Evolutionary conservation across 2,888 invertebrate species (phyloP).

Genomic region (Slavum lentiscoides): DNA sequence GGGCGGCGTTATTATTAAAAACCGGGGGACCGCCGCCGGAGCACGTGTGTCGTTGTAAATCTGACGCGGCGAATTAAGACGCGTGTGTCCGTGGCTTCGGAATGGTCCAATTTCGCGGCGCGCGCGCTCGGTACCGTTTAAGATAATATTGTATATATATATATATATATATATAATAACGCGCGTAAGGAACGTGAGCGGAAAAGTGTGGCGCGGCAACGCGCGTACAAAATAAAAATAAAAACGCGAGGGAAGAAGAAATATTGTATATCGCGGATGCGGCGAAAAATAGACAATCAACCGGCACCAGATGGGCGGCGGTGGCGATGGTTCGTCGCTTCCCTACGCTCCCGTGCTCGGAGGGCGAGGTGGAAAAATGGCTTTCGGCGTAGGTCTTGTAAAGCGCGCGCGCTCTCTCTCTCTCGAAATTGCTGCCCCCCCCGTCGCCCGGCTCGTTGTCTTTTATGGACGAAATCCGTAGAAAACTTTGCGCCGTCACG

Average conservation of each 20-base stretch:
- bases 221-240: not conserved
- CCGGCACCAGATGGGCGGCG: slow-evolving; percentile 41
- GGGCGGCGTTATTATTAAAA: slow-evolving; percentile 27
- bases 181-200: not conserved
- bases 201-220: too few species aligned
- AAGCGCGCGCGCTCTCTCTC: slow-evolving; percentile 1
- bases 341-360: not conserved
- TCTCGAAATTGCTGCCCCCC: slow-evolving; percentile 10
- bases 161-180: too few species aligned
- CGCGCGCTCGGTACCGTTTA: not conserved
- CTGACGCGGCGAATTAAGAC: slow-evolving; percentile 49
- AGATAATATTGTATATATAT: too few species aligned
- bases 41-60: slow-evolving; percentile 42
- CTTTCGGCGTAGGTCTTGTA: not conserved
- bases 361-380: too few species aligned
- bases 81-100: slow-evolving; percentile 30
- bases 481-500: not conserved
- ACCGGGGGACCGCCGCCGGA: not conserved
- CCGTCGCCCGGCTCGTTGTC: too few species aligned
- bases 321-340: not conserved
- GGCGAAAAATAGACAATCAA: slow-evolving; percentile 52
- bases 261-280: slow-evolving; percentile 32
- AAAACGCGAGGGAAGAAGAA: slow-evolving; percentile 28
- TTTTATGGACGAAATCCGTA: slow-evolving; percentile 1
- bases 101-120: slow-evolving; percentile 44